Conservation (phyloP, 1,140 invertebrate species). For the Campoletis sonorensis region DNA sequence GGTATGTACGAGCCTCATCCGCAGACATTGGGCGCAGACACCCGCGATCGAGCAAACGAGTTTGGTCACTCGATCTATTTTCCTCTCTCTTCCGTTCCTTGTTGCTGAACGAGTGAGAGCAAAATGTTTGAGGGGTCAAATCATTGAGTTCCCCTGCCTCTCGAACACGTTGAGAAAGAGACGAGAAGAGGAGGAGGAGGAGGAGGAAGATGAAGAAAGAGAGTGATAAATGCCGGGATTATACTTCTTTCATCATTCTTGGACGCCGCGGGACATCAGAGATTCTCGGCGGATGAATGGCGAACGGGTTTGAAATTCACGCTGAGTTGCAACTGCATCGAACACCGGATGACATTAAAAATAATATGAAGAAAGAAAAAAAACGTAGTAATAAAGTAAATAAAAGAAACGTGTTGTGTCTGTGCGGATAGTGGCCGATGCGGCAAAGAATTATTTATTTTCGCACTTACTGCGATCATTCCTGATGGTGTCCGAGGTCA, state of each 20-base stretch:
- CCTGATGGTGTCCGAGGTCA: background rate
- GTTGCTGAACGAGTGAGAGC: constrained; percentile 4
- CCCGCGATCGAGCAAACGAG: constrained; percentile 34
- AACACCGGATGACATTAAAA: constrained; percentile 13
- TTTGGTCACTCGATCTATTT: constrained; percentile 26
- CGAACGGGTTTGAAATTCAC: constrained; percentile 37
- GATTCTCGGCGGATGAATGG: constrained; percentile 19
- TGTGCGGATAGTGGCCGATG: background rate
- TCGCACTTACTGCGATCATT: background rate
- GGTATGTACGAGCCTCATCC: constrained; percentile 9
- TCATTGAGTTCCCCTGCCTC: constrained; percentile 9
- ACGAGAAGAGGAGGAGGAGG: too few species aligned
- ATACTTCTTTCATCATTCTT: constrained; percentile 37
- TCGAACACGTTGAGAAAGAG: background rate
- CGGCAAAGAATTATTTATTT: constrained; percentile 2
- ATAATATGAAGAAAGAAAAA: background rate
- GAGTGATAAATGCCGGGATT: background rate
- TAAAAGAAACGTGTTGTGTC: background rate
- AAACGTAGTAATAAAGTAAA: background rate
- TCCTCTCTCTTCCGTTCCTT: background rate
- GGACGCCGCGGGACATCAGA: constrained; percentile 1
- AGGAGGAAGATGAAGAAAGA: background rate
- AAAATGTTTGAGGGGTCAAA: constrained; percentile 24
- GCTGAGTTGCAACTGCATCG: constrained; percentile 14
- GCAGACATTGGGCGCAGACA: constrained; percentile 29